Evolutionary conservation across 2,113 vertebrate species (phyloP).

Genomic region (Sterrhoptilus dennistouni): DNA sequence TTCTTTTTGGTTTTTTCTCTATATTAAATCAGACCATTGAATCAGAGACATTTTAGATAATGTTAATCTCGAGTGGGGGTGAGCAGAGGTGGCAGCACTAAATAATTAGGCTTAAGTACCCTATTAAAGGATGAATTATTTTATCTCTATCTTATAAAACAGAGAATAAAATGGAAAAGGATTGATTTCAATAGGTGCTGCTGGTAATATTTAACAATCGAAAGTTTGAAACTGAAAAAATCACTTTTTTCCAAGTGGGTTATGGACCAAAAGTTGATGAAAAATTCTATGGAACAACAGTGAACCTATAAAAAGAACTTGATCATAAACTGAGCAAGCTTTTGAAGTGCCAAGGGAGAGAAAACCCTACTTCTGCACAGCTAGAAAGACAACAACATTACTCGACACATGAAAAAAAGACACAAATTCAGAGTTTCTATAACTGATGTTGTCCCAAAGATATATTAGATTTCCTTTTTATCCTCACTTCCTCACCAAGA

Average conservation of each 20-base stretch:
- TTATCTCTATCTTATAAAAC: not conserved
- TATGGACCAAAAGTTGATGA: not conserved
- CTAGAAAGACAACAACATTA: not conserved
- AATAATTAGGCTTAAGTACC: not conserved
- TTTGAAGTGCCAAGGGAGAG: not conserved
- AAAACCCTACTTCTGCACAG: not conserved
- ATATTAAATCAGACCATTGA: not conserved
- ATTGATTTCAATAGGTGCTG: not conserved
- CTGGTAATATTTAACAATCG: not conserved
- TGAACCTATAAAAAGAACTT: not conserved
- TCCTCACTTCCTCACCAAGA: not conserved
- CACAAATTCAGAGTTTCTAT: not conserved
- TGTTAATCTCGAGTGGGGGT: not conserved
- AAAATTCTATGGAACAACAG: not conserved
- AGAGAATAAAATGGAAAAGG: not conserved
- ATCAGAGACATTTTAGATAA: not conserved
- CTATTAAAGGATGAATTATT: not conserved
- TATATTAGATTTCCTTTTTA: not conserved
- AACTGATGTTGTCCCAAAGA: not conserved
- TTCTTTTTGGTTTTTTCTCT: not conserved
- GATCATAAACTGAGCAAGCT: not conserved
- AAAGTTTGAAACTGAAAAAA: not conserved
- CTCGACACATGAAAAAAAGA: not conserved
- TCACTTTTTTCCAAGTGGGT: not conserved
- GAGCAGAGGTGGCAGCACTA: not conserved